phyloP scores from a whole-genome alignment of 2,113 vertebrate genomes.

The Progne subis region DNA sequence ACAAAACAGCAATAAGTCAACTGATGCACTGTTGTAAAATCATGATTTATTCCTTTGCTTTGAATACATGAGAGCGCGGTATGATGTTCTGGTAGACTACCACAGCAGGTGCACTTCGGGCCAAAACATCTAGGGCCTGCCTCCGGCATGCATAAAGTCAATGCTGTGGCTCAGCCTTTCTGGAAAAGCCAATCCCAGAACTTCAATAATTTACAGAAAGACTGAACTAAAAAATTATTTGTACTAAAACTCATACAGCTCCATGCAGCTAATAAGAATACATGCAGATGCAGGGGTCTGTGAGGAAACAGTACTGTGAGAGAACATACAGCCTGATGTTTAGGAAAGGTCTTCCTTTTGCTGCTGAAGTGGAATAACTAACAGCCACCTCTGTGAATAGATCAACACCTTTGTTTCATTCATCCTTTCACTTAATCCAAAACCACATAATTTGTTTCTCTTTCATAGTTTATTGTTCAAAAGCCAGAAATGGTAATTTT shows the following conservation, averaged over 20 bases:
- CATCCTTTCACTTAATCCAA: background rate
- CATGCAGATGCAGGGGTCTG: background rate
- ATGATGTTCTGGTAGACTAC: constrained; percentile 83
- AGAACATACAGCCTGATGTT: background rate
- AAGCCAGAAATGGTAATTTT: constrained; percentile 38
- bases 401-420: constrained; percentile 30
- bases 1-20: constrained; percentile 93
- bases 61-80: constrained; percentile 77
- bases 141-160: constrained; percentile 77
- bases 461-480: constrained; percentile 1
- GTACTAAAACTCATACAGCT: background rate
- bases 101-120: constrained; percentile 82
- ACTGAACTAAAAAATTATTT: constrained; percentile 5
- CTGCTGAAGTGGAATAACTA: background rate
- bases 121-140: constrained; percentile 70
- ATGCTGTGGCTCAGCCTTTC: background rate
- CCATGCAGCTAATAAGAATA: background rate
- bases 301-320: background rate
- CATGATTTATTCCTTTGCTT: constrained; percentile 96
- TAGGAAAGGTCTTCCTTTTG: background rate
- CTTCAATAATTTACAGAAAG: constrained; percentile 3
- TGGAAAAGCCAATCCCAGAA: background rate
- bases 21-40: constrained; percentile 90
- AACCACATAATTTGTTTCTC: background rate
- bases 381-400: background rate